Evolutionary conservation across 2,888 invertebrate species (phyloP).

Genomic region (Caenorhabditis becei): DNA sequence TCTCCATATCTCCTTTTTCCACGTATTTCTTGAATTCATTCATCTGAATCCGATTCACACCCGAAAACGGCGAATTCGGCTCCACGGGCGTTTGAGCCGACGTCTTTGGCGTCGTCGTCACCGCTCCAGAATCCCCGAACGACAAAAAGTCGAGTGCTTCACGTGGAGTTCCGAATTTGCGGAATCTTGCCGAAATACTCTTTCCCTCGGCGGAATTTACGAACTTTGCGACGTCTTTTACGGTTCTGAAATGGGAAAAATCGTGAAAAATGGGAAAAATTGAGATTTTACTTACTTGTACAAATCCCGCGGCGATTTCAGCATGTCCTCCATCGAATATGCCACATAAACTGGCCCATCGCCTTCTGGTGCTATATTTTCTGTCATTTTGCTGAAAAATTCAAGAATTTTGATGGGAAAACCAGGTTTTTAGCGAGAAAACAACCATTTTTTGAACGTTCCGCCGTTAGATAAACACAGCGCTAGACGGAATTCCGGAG

Average conservation of each 20-base stretch:
- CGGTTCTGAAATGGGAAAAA: slow-evolving; percentile 36
- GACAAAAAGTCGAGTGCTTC: slow-evolving; percentile 63
- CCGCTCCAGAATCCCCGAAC: slow-evolving; percentile 16
- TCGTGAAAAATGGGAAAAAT: neutral
- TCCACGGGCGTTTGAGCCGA: slow-evolving; percentile 10
- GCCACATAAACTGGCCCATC: slow-evolving; percentile 64
- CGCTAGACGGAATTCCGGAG: slow-evolving; percentile 10
- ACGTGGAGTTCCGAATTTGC: slow-evolving; percentile 63
- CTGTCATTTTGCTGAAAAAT: slow-evolving; percentile 41
- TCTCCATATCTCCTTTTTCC: slow-evolving; percentile 61
- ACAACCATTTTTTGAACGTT: neutral
- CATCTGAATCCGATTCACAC: slow-evolving; percentile 61
- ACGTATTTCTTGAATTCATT: slow-evolving; percentile 65
- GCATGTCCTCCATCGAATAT: slow-evolving; percentile 52
- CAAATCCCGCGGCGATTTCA: slow-evolving; percentile 62
- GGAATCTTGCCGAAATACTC: slow-evolving; percentile 64
- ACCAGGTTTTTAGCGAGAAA: neutral
- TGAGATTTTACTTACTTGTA: slow-evolving; percentile 51
- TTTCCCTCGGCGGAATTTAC: slow-evolving; percentile 71
- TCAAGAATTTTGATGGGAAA: neutral
- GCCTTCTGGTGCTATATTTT: slow-evolving; percentile 4
- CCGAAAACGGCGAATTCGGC: slow-evolving; percentile 62
- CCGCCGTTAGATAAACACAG: slow-evolving; percentile 16
- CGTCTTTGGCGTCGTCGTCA: slow-evolving; percentile 9
- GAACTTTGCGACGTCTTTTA: slow-evolving; percentile 70